Evolutionary conservation across 1,140 invertebrate genomes (phyloP), one percentile per base, ranked within the genome.

Genomic region (Pseudomyrmex flavicornis): DNA sequence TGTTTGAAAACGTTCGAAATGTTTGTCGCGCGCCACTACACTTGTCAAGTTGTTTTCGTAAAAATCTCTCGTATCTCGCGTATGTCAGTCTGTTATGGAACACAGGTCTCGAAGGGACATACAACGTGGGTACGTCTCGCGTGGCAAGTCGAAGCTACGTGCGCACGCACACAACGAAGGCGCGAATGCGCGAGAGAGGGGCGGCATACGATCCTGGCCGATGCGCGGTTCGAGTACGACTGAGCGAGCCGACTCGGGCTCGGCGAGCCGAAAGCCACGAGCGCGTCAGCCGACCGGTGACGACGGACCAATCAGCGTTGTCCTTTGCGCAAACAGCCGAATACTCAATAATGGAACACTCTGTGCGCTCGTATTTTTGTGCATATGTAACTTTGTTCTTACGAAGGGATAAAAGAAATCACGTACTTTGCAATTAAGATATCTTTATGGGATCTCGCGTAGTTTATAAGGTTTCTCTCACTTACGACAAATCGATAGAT

Each of bases 191-290:
- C 62, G 82, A 76, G 73, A 82, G 84, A 82, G 86, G 35, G 80
- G 83, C 76, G 86, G 73, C 69, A 50, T 83, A 68, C 85, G 85
- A 89, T 90, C 91, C 90, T 89, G 69, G 85, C 91, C 92, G 93
- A 92, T 92, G 92, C 93, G 93, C 92, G 93, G 92, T 91, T 93
- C 90, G 91, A 93, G 90, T 91, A 90, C 91, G 91, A 94, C 93
- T 94, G 92, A 80, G 76, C 76, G 90, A 92, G 90, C 86, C 68
- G 88, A 85, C 79, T 83, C 88, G 80, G 85, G 83, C 86, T 72
- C 88, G 82, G 48, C 88, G 85, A 89, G 83, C 85, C 85, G 90
- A 89, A 90, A 91, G 86, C 90, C 91, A 86, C 90, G 90, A 89
- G 85, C 90, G 88, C 88, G 88, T 88, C 79, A 90, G 89, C 89